These are phyloP conservation scores for Motacilla alba DNA, from an alignment of 2,113 vertebrate genomes.

Conservation along the genomic window DNA sequence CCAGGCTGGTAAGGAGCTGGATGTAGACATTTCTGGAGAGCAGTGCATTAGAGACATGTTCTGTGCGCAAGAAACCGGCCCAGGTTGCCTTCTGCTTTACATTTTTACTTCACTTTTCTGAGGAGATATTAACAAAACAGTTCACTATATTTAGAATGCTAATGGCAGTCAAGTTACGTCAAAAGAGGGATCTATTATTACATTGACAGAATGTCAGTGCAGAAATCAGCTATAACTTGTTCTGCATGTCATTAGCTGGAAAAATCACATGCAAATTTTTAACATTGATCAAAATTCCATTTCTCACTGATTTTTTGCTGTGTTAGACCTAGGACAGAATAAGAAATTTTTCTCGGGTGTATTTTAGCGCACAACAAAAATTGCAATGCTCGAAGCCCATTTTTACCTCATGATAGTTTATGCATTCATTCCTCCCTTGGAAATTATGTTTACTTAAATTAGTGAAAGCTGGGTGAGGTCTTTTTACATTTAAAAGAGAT, in stretches of 20 bases:
- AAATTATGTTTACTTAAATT: neutral
- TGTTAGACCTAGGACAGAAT: constrained; percentile 12
- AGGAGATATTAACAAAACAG: constrained; percentile 1
- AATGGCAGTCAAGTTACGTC: constrained; percentile 59
- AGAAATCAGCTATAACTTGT: neutral
- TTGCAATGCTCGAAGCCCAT: neutral
- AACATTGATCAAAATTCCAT: constrained; percentile 47
- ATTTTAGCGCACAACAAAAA: neutral
- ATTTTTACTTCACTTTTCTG: constrained; percentile 2
- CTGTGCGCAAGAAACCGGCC: neutral
- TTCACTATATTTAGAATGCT: constrained; percentile 55
- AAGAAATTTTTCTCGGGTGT: neutral
- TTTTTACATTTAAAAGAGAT: constrained; percentile 44
- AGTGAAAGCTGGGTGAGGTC: neutral
- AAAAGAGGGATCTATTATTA: constrained; percentile 47
- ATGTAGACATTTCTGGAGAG: neutral
- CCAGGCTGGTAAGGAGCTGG: neutral
- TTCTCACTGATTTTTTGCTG: constrained; percentile 45
- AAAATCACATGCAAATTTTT: constrained; percentile 48
- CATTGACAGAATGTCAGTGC: constrained; percentile 26
- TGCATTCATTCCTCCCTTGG: neutral
- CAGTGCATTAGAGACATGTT: neutral
- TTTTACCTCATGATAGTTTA: neutral
- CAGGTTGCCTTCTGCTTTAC: neutral
- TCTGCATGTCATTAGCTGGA: constrained; percentile 45